A percentile compares a stretch with the other conserved stretches of the same genome.
These are phyloP conservation scores for Mormoops blainvillei DNA, from an alignment of 2,113 vertebrate species.

Conservation along the genomic window DNA sequence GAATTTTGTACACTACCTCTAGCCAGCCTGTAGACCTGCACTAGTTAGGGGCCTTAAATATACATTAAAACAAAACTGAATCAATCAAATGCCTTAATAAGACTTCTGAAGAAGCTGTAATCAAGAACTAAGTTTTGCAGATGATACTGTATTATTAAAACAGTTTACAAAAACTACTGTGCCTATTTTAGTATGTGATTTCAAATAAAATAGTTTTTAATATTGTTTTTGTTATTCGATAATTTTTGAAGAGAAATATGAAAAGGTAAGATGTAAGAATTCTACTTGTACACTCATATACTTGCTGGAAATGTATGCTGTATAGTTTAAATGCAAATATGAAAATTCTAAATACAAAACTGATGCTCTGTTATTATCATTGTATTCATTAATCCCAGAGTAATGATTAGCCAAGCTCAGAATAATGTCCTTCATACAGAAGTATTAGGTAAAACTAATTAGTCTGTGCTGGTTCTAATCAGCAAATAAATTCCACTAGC, in stretches of 20 bases:
- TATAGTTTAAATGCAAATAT: neutral
- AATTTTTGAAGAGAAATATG: neutral
- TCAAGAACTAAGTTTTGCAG: neutral
- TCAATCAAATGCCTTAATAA: neutral
- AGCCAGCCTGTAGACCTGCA: neutral
- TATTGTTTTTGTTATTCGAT: neutral
- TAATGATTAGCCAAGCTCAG: conserved; percentile 24
- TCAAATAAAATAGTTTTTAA: neutral
- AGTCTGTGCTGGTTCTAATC: conserved; percentile 13
- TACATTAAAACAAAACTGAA: neutral
- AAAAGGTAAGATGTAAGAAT: neutral
- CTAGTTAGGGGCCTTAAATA: neutral
- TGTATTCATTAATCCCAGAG: neutral
- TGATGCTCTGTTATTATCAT: neutral
- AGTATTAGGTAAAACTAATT: conserved; percentile 42
- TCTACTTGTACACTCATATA: neutral
- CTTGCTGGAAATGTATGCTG: neutral
- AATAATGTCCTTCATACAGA: conserved; percentile 23
- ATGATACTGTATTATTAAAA: neutral
- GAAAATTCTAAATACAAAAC: neutral
- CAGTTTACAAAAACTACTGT: neutral
- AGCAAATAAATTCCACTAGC: conserved; percentile 33
- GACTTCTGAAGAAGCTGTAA: neutral
- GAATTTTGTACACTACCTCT: neutral
- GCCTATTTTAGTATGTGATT: neutral